Base-by-base conservation (phyloP, 2,888 invertebrate species). In the Acleris literana region DNA sequence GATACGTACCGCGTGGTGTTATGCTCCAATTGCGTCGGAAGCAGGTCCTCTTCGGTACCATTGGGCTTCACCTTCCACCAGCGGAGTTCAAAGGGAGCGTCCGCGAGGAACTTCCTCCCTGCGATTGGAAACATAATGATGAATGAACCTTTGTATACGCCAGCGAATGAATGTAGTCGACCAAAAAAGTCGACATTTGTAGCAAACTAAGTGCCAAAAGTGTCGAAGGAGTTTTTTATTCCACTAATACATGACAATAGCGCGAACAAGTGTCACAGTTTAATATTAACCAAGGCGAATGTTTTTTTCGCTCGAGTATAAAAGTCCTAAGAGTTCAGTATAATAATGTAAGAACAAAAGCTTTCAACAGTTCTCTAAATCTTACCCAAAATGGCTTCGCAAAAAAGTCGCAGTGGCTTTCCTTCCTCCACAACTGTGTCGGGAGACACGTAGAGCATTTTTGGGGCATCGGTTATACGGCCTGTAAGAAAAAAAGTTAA, bases 311-410 rank as follows among this genome's bases (percentile, higher is more conserved):
- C 13, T 13, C 11, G 11, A 3, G 11, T 13, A 39, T 39, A 13
- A 39, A 33, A 39, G 4, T 39, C 39, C 13, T 13, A 13, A 39
- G 4, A 4, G 3, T 39, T 33, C 39, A 39, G 13, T 39, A 39
- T 39, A 13, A 39, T 39, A 25, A 39, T 39, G 39, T 13, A 39
- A 39, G 13, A 39, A 39, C 39, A 13, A 39, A 4, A 29, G 1
- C 25, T 53, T 29, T 53, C 11, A 25, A 25, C 16, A 29, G 16
- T 53, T 25, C 11, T 53, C 25, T 17, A 51, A 43, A 56, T 56
- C 93, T 94, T 92, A 94, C 96, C 96, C 65, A 95, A 94, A 78
- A 96, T 96, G 54, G 96, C 96, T 87, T 96, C 96, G 85, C 96
- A 96, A 89, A 95, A 96, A 57, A 96, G 90, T 62, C 96, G 92